Conservation (phyloP, 2,888 invertebrate genomes). For the Notocelia uddmanniana region DNA sequence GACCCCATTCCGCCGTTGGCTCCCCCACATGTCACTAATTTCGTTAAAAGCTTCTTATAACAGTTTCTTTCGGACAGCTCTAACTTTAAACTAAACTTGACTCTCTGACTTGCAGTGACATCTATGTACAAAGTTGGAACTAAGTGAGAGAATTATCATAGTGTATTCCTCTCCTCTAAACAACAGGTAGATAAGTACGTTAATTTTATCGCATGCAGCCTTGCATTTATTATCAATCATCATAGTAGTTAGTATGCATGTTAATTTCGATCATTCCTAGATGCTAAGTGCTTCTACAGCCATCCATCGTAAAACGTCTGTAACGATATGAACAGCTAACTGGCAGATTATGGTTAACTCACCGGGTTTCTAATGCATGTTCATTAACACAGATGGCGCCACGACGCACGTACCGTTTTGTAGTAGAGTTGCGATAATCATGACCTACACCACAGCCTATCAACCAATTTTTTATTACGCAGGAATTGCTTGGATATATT, state of each 20-base stretch:
- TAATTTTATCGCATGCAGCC: not conserved
- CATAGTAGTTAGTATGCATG: not conserved
- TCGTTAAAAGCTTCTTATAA: not conserved
- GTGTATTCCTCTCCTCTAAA: not conserved
- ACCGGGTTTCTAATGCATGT: conserved; percentile 28
- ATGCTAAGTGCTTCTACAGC: conserved; percentile 5
- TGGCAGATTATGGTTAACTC: conserved; percentile 9
- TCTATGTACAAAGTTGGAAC: conserved; percentile 21
- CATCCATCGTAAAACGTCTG: conserved; percentile 28
- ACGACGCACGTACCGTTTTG: conserved; percentile 9
- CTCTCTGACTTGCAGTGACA: conserved; percentile 22
- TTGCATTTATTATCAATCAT: conserved; percentile 5
- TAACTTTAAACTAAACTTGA: not conserved
- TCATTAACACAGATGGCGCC: conserved; percentile 39
- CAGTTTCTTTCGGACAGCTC: not conserved
- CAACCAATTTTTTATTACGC: not conserved
- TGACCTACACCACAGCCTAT: conserved; percentile 8
- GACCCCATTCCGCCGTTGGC: conserved; percentile 11
- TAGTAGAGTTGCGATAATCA: not conserved
- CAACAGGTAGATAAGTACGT: not conserved
- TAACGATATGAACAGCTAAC: not conserved
- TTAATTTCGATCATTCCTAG: conserved; percentile 1
- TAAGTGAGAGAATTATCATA: not conserved
- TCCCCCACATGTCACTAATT: conserved; percentile 16
- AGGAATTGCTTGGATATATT: not conserved